phyloP scores from a whole-genome alignment of 2,113 vertebrate species.

The Dryoscopus gambensis region DNA sequence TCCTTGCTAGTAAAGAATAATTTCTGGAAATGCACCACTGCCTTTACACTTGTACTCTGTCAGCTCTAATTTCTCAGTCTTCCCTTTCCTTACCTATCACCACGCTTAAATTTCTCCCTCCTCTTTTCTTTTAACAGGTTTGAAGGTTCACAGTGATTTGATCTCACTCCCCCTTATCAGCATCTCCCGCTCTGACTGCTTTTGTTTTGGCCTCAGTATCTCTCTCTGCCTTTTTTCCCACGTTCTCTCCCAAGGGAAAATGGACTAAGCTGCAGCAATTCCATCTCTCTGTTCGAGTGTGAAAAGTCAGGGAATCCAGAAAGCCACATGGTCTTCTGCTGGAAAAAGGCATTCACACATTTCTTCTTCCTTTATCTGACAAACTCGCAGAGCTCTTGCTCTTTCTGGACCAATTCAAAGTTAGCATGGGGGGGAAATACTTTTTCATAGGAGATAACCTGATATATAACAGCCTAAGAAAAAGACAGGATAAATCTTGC shows the following conservation, averaged over 20 bases:
- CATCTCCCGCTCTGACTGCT: background rate
- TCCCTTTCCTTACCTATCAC: background rate
- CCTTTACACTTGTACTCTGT: background rate
- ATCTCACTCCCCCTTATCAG: background rate
- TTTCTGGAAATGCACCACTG: background rate
- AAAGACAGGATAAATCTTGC: background rate
- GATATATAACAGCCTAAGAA: background rate
- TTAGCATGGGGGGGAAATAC: background rate
- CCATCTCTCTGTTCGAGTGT: too few species aligned
- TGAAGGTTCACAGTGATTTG: background rate
- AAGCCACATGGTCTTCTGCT: background rate
- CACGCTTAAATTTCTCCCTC: background rate
- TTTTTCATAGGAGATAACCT: background rate
- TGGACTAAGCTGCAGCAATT: background rate
- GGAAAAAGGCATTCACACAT: background rate
- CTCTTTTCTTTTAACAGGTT: background rate
- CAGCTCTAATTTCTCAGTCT: background rate
- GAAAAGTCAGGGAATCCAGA: background rate
- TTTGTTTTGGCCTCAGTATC: background rate
- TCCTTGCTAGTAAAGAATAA: background rate
- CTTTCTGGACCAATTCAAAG: background rate
- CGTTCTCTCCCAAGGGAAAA: background rate
- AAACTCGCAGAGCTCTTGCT: background rate
- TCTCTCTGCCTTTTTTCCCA: background rate
- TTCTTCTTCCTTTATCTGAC: background rate